Conservation (phyloP, 2,888 invertebrate genomes). For the Clostera curtula region DNA sequence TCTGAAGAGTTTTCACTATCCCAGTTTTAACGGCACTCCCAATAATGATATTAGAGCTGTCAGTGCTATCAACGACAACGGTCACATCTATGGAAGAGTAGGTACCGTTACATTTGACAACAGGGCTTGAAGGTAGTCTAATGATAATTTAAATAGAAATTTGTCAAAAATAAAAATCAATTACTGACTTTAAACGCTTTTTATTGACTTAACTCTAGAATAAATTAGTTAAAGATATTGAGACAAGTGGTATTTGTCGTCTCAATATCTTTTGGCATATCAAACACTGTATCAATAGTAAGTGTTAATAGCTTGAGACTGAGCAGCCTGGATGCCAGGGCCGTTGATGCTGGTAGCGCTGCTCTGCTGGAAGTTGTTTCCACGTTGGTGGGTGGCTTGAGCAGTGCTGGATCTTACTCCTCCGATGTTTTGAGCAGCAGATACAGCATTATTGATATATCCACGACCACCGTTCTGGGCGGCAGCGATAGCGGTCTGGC, state of each 20-base stretch:
- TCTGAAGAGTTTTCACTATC: slow-evolving; percentile 36
- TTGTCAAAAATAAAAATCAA: slow-evolving; percentile 6
- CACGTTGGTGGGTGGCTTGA: slow-evolving; percentile 41
- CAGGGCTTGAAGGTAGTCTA: slow-evolving; percentile 18
- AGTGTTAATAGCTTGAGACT: slow-evolving; percentile 47
- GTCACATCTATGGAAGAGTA: slow-evolving; percentile 42
- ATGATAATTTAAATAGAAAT: background rate
- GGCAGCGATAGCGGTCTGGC: slow-evolving; percentile 34
- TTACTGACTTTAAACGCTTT: slow-evolving; percentile 19
- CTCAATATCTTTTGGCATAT: slow-evolving; percentile 36
- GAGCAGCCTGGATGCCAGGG: slow-evolving; percentile 47
- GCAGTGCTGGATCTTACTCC: slow-evolving; percentile 43
- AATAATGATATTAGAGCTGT: slow-evolving; percentile 27
- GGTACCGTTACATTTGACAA: slow-evolving; percentile 36
- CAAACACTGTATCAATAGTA: slow-evolving; percentile 31
- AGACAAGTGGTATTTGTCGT: slow-evolving; percentile 55
- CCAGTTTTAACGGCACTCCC: slow-evolving; percentile 25
- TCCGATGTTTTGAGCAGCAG: slow-evolving; percentile 41
- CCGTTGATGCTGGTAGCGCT: slow-evolving; percentile 48
- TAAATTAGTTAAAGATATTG: slow-evolving; percentile 30
- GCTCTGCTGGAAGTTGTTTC: slow-evolving; percentile 34
- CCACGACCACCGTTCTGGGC: slow-evolving; percentile 33
- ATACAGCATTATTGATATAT: slow-evolving; percentile 32
- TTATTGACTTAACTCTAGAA: slow-evolving; percentile 28
- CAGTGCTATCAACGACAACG: slow-evolving; percentile 44